Base-by-base conservation (phyloP, 2,888 invertebrate species). In the Hedya salicella region DNA sequence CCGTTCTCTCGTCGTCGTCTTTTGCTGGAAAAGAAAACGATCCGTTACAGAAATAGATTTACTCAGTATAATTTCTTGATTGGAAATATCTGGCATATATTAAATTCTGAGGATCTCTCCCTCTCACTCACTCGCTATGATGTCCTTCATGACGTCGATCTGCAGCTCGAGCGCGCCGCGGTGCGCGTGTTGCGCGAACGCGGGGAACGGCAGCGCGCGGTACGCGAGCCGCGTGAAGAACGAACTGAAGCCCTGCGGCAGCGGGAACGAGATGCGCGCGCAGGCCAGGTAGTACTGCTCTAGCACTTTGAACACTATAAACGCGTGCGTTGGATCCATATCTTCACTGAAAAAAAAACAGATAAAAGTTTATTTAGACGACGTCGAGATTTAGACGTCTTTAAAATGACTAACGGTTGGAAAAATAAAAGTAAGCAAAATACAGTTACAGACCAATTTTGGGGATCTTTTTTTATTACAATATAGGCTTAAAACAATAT, bases 181-280 rank as follows among this genome's bases (percentile, higher is more conserved):
- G 74, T 96, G 95, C 64, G 97, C 95, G 84, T 97, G 97, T 85
- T 97, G 97, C 75, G 96, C 85, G 85, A 98, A 98, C 81, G 95
- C 94, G 70, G 95, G 94, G 85, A 96, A 96, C 30, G 95, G 94
- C 70, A 97, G 88, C 21, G 96, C 95, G 74, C 95, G 93, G 86
- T 96, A 97, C 1, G 97, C 97, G 61, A 98, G 93, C 85, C 96
- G 97, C 1, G 97, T 96, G 84, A 97, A 96, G 91, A 97, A 98
- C 3, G 97, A 97, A 16, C 96, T 95, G 84, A 97, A 97, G 13
- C 97, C 97, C 78, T 96, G 96, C 11, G 97, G 97, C 71, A 97
- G 86, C 0, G 91, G 91, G 84, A 96, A 98, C 32, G 96, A 97
- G 70, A 96, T 93, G 3, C 95, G 95, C 78, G 96, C 96, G 16